A percentile compares a stretch with the other conserved stretches of the same genome.
Evolutionary conservation across 64 coral and sea anemone genomes (phyloP).

Genomic region (Platygyra sinensis): DNA sequence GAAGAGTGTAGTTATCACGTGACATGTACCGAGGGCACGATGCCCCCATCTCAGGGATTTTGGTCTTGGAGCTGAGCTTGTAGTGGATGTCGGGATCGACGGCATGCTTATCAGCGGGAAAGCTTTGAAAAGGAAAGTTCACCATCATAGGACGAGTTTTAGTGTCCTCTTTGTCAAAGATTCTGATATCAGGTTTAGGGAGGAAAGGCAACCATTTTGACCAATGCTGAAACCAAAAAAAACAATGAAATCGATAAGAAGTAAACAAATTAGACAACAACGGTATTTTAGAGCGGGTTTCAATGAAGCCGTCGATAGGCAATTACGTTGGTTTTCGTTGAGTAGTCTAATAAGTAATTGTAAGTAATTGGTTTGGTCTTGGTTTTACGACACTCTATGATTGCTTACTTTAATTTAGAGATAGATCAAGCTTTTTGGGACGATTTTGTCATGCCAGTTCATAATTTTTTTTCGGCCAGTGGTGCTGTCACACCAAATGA

Average conservation of each 20-base stretch:
- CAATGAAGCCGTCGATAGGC: too few species aligned
- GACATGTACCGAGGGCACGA: conserved; percentile 77
- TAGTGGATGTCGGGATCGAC: conserved; percentile 87
- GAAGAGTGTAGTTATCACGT: conserved; percentile 76
- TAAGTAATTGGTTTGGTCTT: too few species aligned
- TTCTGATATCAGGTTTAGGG: conserved; percentile 65
- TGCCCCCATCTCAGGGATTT: conserved; percentile 87
- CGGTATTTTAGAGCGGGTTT: too few species aligned
- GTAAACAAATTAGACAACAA: background rate
- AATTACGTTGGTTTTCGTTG: too few species aligned
- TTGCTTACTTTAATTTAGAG: too few species aligned
- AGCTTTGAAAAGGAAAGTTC: conserved; percentile 73
- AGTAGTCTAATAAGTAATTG: too few species aligned
- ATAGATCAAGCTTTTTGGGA: too few species aligned
- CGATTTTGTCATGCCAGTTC: too few species aligned
- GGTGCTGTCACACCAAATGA: too few species aligned
- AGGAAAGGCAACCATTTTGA: conserved; percentile 78
- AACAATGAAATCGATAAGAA: background rate
- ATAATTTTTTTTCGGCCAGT: too few species aligned
- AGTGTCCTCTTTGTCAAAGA: conserved; percentile 63
- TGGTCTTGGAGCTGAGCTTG: conserved; percentile 70
- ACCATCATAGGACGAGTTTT: conserved; percentile 53
- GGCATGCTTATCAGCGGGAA: conserved; percentile 82
- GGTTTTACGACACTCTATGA: too few species aligned
- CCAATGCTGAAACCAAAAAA: conserved; percentile 72